Conservation (phyloP, 2,888 invertebrate genomes). For the Antheraea assamensis region DNA sequence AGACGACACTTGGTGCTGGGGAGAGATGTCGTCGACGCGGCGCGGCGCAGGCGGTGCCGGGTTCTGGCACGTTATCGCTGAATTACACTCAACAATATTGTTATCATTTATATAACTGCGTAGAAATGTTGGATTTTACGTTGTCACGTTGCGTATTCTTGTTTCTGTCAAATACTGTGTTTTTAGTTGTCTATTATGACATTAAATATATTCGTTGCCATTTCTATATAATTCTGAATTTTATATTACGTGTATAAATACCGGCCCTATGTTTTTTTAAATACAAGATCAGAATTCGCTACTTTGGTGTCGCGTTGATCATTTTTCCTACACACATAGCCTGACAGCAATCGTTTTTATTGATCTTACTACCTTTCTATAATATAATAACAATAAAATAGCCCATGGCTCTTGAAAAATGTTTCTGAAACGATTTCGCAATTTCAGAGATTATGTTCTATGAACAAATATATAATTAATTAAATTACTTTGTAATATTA, state of each 20-base stretch:
- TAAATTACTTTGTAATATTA: too few relatives aligned
- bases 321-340: too few relatives aligned
- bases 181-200: not conserved
- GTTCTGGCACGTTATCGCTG: not conserved
- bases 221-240: not conserved
- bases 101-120: constrained; percentile 8
- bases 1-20: not conserved
- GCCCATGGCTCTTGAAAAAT: too few relatives aligned
- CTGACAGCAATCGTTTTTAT: too few relatives aligned
- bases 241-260: not conserved
- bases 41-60: not conserved
- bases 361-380: too few relatives aligned
- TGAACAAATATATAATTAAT: too few relatives aligned
- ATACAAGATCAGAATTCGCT: too few relatives aligned
- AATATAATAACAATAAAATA: too few relatives aligned
- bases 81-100: not conserved
- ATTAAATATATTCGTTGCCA: not conserved
- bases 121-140: constrained; percentile 5
- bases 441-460: too few relatives aligned
- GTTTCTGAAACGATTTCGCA: too few relatives aligned
- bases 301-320: too few relatives aligned
- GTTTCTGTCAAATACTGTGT: not conserved
- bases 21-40: not conserved
- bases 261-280: too few relatives aligned
- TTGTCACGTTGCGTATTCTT: not conserved